These are phyloP conservation scores for Menidia menidia DNA, from an alignment of 2,797 vertebrate species.

Conservation along the genomic window DNA sequence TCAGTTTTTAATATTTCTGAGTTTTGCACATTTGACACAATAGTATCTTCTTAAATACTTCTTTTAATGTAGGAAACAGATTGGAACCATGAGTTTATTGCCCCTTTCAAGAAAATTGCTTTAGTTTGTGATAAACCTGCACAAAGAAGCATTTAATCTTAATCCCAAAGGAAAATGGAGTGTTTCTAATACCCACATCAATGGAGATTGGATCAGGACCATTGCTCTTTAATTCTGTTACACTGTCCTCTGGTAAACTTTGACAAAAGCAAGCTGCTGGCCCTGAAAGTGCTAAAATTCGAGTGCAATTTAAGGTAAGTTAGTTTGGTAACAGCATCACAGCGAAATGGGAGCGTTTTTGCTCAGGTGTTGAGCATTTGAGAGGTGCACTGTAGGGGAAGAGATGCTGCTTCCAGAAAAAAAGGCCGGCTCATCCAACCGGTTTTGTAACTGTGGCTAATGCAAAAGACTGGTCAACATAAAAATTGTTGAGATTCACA, in stretches of 20 bases:
- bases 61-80: conserved; percentile 31
- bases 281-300: conserved; percentile 20
- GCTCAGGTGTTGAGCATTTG: conserved; percentile 34
- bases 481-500: conserved; percentile 76
- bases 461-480: conserved; percentile 76
- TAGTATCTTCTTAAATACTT: conserved; percentile 23
- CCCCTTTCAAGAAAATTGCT: conserved; percentile 22
- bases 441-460: conserved; percentile 54
- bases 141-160: conserved; percentile 25
- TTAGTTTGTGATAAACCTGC: conserved; percentile 13
- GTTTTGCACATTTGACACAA: neutral
- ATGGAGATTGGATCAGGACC: conserved; percentile 31
- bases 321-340: conserved; percentile 28
- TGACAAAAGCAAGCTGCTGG: conserved; percentile 34
- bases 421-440: conserved; percentile 40
- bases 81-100: conserved; percentile 9
- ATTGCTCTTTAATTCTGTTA: conserved; percentile 26
- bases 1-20: neutral
- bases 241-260: conserved; percentile 44
- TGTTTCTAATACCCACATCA: conserved; percentile 39
- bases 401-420: conserved; percentile 47
- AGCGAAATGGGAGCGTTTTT: conserved; percentile 13
- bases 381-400: conserved; percentile 17
- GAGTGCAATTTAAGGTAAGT: conserved; percentile 17
- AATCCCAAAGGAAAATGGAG: conserved; percentile 49